Evolutionary conservation across 2,888 invertebrate genomes (phyloP).

Genomic region (Drosophila buzzatii): DNA sequence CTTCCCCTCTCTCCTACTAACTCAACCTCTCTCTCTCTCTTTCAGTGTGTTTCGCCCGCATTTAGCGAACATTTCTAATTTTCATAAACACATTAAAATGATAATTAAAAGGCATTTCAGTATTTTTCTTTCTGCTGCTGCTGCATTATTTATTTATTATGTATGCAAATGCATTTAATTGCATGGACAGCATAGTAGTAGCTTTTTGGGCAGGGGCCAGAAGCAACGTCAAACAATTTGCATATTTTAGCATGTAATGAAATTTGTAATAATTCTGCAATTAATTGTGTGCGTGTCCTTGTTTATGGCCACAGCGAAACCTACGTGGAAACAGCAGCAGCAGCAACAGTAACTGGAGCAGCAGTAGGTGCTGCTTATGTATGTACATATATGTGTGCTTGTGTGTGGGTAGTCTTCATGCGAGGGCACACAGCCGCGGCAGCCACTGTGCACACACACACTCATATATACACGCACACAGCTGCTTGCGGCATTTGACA

Average conservation of each 20-base stretch:
- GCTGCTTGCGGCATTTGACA: conserved; percentile 43
- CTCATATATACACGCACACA: conserved; percentile 10
- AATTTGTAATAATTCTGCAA: conserved; percentile 83
- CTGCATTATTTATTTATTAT: conserved; percentile 80
- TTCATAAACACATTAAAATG: conserved; percentile 82
- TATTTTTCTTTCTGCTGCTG: conserved; percentile 49
- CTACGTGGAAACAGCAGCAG: conserved; percentile 38
- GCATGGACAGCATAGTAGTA: conserved; percentile 53
- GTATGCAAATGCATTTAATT: conserved; percentile 83
- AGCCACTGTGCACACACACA: conserved; percentile 5
- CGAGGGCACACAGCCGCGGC: conserved; percentile 34
- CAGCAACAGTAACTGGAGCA: conserved; percentile 39
- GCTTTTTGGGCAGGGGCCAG: neutral
- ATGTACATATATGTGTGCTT: neutral
- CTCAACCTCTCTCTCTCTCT: neutral
- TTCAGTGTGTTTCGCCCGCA: conserved; percentile 7
- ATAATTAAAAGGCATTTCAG: conserved; percentile 76
- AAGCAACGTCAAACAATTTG: conserved; percentile 74
- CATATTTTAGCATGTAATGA: conserved; percentile 82
- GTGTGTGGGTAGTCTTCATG: conserved; percentile 12
- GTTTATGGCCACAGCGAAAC: conserved; percentile 53
- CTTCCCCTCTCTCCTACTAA: neutral
- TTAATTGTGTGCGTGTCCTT: conserved; percentile 81
- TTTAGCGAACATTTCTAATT: conserved; percentile 76
- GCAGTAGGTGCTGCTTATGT: neutral